These are phyloP conservation scores for Nebria ingens DNA, from an alignment of 1,140 invertebrate genomes.

Conservation along the genomic window DNA sequence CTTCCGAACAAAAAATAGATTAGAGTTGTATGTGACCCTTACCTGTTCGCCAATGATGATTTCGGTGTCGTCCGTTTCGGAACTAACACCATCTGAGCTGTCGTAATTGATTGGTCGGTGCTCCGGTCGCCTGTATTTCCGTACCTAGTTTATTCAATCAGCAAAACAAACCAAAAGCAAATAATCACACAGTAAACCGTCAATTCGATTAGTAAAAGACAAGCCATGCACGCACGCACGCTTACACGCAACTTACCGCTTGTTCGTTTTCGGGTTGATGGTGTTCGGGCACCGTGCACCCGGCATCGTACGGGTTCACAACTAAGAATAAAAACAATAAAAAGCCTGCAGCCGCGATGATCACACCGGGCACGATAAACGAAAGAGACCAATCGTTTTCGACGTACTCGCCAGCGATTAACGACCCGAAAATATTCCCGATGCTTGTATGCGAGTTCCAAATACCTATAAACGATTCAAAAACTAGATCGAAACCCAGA, in stretches of 20 bases:
- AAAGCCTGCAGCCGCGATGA: conserved; percentile 68
- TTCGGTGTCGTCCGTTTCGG: conserved; percentile 33
- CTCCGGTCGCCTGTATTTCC: conserved; percentile 19
- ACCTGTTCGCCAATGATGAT: conserved; percentile 33
- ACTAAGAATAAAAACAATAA: conserved; percentile 80
- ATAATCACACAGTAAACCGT: neutral
- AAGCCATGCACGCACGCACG: neutral
- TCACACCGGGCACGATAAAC: conserved; percentile 83
- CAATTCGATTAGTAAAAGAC: neutral
- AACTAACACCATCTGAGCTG: conserved; percentile 21
- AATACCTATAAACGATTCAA: no score
- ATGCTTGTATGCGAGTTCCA: conserved; percentile 96
- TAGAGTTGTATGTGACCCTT: conserved; percentile 11
- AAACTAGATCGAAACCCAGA: no score
- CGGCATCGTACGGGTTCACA: conserved; percentile 65
- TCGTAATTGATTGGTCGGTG: conserved; percentile 22
- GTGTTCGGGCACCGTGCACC: conserved; percentile 39
- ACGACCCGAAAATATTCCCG: conserved; percentile 80
- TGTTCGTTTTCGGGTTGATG: neutral
- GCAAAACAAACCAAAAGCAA: neutral
- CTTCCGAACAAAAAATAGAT: no score
- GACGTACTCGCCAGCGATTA: conserved; percentile 79
- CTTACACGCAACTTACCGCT: neutral
- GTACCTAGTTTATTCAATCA: neutral
- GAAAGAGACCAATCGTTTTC: conserved; percentile 82